These are phyloP conservation scores for Oegoconia quadripuncta DNA, from an alignment of 2,888 invertebrate genomes.

Conservation along the genomic window DNA sequence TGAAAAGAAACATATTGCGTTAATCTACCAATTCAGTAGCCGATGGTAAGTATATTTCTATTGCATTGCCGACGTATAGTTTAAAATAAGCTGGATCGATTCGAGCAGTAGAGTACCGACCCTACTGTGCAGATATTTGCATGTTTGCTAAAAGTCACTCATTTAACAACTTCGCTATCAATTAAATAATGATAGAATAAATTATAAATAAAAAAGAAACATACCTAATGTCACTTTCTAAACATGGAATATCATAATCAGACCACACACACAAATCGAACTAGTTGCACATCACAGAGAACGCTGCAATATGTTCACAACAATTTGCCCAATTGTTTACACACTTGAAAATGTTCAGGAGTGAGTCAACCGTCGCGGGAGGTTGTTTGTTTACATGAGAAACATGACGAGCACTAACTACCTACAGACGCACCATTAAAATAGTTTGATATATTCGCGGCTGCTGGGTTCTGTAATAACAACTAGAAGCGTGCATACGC, in stretches of 20 bases:
- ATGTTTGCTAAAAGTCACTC: slow-evolving; percentile 16
- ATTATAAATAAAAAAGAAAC: slow-evolving; percentile 4
- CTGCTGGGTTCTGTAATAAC: slow-evolving; percentile 1
- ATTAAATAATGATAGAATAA: slow-evolving; percentile 7
- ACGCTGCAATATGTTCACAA: slow-evolving; percentile 12
- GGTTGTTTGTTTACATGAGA: slow-evolving; percentile 58
- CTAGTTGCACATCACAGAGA: slow-evolving; percentile 20
- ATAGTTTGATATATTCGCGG: slow-evolving; percentile 3
- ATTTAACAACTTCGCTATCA: slow-evolving; percentile 14
- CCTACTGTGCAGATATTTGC: slow-evolving; percentile 21
- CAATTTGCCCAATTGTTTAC: slow-evolving; percentile 33
- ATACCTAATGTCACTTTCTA: slow-evolving; percentile 2
- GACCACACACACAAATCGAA: not conserved
- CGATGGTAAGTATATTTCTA: too few species aligned
- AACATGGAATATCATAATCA: not conserved
- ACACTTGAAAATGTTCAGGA: slow-evolving; percentile 31
- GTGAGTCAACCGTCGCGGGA: slow-evolving; percentile 41
- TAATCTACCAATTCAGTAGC: too few species aligned
- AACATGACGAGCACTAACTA: slow-evolving; percentile 26
- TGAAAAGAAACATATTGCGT: not conserved
- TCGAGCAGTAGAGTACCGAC: slow-evolving; percentile 10
- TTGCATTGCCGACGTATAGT: too few species aligned
- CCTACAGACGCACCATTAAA: slow-evolving; percentile 24
- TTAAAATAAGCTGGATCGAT: slow-evolving; percentile 23
- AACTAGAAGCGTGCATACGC: slow-evolving; percentile 45